Base-by-base conservation (phyloP, 2,797 vertebrate species). In the Etheostoma perlongum region DNA sequence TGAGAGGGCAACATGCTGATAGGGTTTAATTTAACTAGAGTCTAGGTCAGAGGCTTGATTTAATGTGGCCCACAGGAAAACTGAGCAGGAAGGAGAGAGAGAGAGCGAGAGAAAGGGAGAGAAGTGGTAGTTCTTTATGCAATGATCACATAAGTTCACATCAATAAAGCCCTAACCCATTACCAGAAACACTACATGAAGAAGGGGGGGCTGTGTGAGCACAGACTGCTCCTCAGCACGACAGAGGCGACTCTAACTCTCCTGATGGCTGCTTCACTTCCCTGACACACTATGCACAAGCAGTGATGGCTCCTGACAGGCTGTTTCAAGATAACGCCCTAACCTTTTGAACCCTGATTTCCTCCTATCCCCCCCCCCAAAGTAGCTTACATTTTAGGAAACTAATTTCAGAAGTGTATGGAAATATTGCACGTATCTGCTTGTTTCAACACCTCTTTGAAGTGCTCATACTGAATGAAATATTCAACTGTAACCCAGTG, bases 1-100 rank as follows among this genome's bases (percentile, higher is more conserved):
- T 82, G 82, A 89, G 86, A 86, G 86, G 89, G 85, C 88, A 92
- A 91, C 91, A 90, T 70, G 85, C 88, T 91, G 92, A 92, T 89
- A 91, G 88, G 84, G 81, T 89, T 92, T 92, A 79, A 91, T 93
- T 91, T 89, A 91, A 88, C 87, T 72, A 81, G 69, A 87, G 91
- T 86, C 83, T 84, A 61, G 90, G 90, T 88, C 83, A 76, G 79
- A 88, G 85, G 89, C 83, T 89, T 82, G 78, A 89, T 93, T 90
- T 91, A 91, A 85, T 91, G 89, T 85, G 85, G 85, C 91, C 91
- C 89, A 89, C 74, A 91, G 88, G 89, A 93, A 87, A 88, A 90
- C 72, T 71, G 79, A 88, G 87, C 78, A 76, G 72, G 66, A 74
- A 16, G 21, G 62, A 60, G 72, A 67, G 69, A 67, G n/a, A 25